Evolutionary conservation across 2,797 vertebrate species (phyloP).

Genomic region (Forpus xanthops): DNA sequence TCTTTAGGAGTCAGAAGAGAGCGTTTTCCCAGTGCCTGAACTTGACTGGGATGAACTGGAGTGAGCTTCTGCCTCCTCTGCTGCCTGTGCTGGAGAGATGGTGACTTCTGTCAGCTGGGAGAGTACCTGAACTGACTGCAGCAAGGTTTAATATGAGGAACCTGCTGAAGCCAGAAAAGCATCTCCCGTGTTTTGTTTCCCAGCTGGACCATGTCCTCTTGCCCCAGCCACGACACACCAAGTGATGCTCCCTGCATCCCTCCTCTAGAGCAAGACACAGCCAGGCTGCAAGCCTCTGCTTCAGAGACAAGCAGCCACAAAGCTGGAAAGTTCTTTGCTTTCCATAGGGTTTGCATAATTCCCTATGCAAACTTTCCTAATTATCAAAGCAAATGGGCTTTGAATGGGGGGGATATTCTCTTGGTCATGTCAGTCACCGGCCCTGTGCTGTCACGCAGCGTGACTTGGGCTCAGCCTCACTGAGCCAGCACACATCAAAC

Average conservation of each 20-base stretch:
- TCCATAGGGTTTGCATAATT: not conserved
- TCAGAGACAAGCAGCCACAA: not conserved
- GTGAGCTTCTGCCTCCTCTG: not conserved
- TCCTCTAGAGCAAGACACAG: not conserved
- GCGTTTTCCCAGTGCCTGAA: not conserved
- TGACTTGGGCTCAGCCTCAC: not conserved
- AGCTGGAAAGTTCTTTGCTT: not conserved
- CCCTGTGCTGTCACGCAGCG: fast-evolving
- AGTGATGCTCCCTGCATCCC: not conserved
- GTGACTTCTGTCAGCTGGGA: not conserved
- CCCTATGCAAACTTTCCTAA: not conserved
- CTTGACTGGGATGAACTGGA: not conserved
- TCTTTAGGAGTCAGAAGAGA: not conserved
- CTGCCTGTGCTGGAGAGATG: not conserved
- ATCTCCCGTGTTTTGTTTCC: not conserved
- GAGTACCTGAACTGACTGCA: not conserved
- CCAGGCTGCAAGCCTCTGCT: not conserved
- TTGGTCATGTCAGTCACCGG: not conserved
- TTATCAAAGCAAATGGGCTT: not conserved
- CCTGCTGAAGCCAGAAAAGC: not conserved
- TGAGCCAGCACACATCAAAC: not conserved
- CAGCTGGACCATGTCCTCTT: not conserved
- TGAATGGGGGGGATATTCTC: not conserved
- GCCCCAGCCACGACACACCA: not conserved
- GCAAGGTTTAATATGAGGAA: not conserved